Conservation (phyloP, 2,888 invertebrate genomes). For the Ligdia adustata region DNA sequence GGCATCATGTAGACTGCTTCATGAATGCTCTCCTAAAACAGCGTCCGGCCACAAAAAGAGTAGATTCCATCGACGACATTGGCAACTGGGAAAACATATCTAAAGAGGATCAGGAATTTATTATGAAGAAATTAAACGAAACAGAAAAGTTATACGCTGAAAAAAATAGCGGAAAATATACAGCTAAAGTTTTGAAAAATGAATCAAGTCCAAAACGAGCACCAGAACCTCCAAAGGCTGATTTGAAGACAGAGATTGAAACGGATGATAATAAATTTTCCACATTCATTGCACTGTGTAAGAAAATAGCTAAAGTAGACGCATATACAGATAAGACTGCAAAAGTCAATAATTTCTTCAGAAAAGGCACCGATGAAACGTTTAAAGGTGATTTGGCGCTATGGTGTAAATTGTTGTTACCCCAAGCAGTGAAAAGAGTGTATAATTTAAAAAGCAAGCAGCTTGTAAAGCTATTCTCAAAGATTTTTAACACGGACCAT, state of each 20-base stretch:
- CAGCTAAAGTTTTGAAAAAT: conserved; percentile 67
- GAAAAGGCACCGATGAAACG: conserved; percentile 82
- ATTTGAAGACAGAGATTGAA: conserved; percentile 33
- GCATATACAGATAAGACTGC: conserved; percentile 93
- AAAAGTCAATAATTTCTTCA: conserved; percentile 87
- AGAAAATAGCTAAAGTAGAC: conserved; percentile 89
- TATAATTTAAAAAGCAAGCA: conserved; percentile 97
- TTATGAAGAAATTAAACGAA: conserved; percentile 86
- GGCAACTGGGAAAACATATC: conserved; percentile 89
- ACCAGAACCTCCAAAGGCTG: conserved; percentile 20
- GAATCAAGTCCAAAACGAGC: conserved; percentile 43
- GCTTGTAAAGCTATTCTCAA: conserved; percentile 93
- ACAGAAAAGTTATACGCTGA: conserved; percentile 81
- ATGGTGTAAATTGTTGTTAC: conserved; percentile 93
- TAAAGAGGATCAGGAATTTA: conserved; percentile 86
- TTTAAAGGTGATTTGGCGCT: conserved; percentile 91
- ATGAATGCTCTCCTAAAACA: conserved; percentile 92
- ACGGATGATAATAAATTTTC: conserved; percentile 89
- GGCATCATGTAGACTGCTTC: conserved; percentile 92
- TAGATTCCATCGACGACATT: conserved; percentile 91
- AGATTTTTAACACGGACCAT: conserved; percentile 88
- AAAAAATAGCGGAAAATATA: conserved; percentile 78
- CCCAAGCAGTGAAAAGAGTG: conserved; percentile 91
- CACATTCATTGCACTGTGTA: conserved; percentile 90
- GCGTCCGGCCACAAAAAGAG: conserved; percentile 91